Conservation (phyloP, 2,113 vertebrate genomes). For the Lepus timidus region DNA sequence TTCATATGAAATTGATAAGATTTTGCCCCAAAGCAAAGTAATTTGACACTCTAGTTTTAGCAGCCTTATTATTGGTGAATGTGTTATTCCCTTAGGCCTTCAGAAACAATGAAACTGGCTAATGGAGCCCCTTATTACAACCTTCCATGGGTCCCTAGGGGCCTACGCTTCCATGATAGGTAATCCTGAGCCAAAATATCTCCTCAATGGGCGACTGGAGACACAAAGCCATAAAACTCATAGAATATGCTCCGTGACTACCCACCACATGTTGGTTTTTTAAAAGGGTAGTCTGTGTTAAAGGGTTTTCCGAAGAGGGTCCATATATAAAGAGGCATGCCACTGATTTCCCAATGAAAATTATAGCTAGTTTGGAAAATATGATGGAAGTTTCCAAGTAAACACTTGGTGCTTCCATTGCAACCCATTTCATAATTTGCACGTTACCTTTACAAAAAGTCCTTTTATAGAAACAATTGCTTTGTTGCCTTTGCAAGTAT, state of each 20-base stretch:
- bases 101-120: slow-evolving; percentile 78
- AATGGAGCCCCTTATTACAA: slow-evolving; percentile 70
- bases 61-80: slow-evolving; percentile 68
- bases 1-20: slow-evolving; percentile 78
- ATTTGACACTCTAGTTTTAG: slow-evolving; percentile 66
- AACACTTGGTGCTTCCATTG: neutral
- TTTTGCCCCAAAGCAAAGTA: slow-evolving; percentile 77
- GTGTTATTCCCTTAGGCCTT: slow-evolving; percentile 68
- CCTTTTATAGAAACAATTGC: neutral
- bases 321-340: neutral
- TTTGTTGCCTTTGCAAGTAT: neutral
- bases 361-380: slow-evolving; percentile 17
- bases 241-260: slow-evolving; percentile 50
- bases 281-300: neutral
- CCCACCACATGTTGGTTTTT: neutral
- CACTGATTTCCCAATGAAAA: neutral
- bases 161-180: slow-evolving; percentile 60
- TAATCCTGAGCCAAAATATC: slow-evolving; percentile 67
- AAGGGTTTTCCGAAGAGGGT: slow-evolving; percentile 21
- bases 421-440: neutral
- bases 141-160: slow-evolving; percentile 58
- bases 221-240: slow-evolving; percentile 48
- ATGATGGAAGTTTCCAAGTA: neutral
- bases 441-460: neutral
- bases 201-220: slow-evolving; percentile 68